Conservation (phyloP, 2,797 vertebrate genomes). For the Valencia hispanica region DNA sequence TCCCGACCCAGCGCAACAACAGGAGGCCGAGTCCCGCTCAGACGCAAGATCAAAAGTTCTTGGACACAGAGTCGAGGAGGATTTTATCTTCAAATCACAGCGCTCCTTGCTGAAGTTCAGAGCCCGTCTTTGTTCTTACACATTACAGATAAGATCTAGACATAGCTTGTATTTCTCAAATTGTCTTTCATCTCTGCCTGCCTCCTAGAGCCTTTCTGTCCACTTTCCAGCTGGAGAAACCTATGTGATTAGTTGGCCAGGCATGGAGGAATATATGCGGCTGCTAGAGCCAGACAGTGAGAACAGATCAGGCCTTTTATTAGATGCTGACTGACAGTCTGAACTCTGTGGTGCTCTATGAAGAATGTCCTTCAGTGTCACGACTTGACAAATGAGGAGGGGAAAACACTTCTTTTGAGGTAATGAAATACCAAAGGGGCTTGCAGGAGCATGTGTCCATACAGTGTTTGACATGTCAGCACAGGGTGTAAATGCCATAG, state of each 20-base stretch:
- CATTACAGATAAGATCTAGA: conserved; percentile 74
- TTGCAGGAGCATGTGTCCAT: conserved; percentile 36
- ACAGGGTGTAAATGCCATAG: conserved; percentile 11
- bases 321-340: conserved; percentile 67
- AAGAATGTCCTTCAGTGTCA: conserved; percentile 78
- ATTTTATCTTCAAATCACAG: conserved; percentile 72
- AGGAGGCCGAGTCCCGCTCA: conserved; percentile 47
- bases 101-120: conserved; percentile 62
- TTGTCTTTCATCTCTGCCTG: conserved; percentile 69
- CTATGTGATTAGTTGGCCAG: conserved; percentile 69
- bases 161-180: conserved; percentile 74
- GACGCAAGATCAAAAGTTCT: conserved; percentile 58
- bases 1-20: conserved; percentile 26
- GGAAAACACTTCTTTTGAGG: conserved; percentile 51
- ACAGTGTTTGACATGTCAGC: conserved; percentile 21
- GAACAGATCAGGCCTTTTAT: conserved; percentile 69
- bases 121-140: conserved; percentile 71
- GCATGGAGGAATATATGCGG: conserved; percentile 46
- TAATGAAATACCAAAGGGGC: conserved; percentile 40
- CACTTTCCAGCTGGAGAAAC: conserved; percentile 73
- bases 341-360: conserved; percentile 64
- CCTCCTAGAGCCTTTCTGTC: conserved; percentile 59
- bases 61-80: conserved; percentile 55
- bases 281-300: conserved; percentile 62
- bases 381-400: conserved; percentile 62